Evolutionary conservation across 92 coral and sea anemone species (phyloP), one percentile per base, ranked within the genome.

Genomic region (Heliopora coerulea): DNA sequence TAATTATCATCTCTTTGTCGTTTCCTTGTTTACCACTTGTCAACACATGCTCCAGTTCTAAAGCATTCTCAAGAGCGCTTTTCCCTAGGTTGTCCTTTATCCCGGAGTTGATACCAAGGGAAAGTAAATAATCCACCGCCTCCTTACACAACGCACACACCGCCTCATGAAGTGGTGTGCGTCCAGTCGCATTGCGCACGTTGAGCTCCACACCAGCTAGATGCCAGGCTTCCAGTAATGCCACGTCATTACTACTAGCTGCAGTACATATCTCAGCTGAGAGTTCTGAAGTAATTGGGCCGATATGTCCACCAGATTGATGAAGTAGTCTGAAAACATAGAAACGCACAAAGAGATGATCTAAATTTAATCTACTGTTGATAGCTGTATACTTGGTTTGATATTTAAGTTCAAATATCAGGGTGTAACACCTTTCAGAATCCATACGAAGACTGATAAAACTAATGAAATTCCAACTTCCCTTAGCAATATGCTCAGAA

Each of bases 81-180:
- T 80, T 81, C 11, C 92, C 98, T 32, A 90, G 88, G 78, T 87
- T 72, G 75, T 93, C 98, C 25, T 75, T 72, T 4, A 73, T 46
- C 56, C 54, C 61, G 19, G 86, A 50, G 56, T 90, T 83, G 0
- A 86, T 96, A 18, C 87, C 96, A 73, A 60, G 67, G 41, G 88
- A 89, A 57, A 93, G 59, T 25, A 93, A 61, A 56, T 87, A 86
- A 65, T 81, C 84, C 15, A 93, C 96, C 0, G 95, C 81, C 39
- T 93, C 96, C 10, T 58, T 64, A 79, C 91, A 87, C 65, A 90
- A 87, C 1, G 96, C 87, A 46, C 88, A 90, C 31, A 90, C 98
- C 31, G 98, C 98, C 95, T 93, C 96, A 70, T 93, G 98, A 3
- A 93, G 88, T 30, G 98, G 96, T 1, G 98, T 93, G 54, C 98